phyloP scores from a whole-genome alignment of 2,113 vertebrate genomes.

The Anarhynchus alexandrinus region DNA sequence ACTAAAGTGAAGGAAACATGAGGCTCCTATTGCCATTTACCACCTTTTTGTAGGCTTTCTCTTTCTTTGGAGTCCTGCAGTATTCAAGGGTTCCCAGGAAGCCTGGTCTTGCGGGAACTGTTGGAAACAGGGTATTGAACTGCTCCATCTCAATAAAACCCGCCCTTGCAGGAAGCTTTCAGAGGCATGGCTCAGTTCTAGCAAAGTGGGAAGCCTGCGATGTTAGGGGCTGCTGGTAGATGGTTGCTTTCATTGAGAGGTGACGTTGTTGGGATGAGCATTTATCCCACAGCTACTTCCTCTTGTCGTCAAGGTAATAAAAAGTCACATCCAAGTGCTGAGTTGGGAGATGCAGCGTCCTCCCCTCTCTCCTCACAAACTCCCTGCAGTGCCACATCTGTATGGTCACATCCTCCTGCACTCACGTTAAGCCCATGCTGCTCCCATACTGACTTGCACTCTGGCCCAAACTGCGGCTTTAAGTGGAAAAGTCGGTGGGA shows the following conservation, averaged over 20 bases:
- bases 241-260: not conserved
- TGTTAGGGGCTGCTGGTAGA: not conserved
- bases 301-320: not conserved
- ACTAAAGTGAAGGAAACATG: not conserved
- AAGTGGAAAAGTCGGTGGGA: not conserved
- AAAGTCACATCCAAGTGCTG: not conserved
- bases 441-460: not conserved
- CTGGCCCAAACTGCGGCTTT: not conserved
- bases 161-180: not conserved
- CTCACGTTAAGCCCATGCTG: not conserved
- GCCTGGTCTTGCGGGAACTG: not conserved
- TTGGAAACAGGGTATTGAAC: not conserved
- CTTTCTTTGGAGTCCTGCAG: not conserved
- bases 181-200: not conserved
- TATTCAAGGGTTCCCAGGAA: not conserved
- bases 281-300: not conserved
- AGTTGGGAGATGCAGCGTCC: not conserved
- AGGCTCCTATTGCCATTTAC: not conserved
- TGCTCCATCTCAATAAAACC: not conserved
- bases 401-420: fast-evolving
- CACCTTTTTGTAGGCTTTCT: not conserved
- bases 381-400: not conserved
- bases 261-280: not conserved
- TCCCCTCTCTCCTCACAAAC: not conserved
- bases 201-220: fast-evolving